These are phyloP conservation scores for Burhinus oedicnemus DNA, from an alignment of 2,113 vertebrate genomes.

Conservation along the genomic window DNA sequence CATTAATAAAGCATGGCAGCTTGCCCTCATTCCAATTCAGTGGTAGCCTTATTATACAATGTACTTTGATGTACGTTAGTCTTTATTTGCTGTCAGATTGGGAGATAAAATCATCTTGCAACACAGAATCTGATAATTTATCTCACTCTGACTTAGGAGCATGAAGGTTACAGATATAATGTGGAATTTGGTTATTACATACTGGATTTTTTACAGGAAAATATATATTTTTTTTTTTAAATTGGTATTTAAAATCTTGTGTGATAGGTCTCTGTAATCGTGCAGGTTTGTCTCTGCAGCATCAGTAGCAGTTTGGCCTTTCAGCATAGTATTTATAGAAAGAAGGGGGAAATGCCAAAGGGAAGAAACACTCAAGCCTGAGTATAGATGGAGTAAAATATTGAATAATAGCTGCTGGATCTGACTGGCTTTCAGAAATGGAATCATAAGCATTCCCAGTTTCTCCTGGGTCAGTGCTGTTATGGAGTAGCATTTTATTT, in stretches of 20 bases:
- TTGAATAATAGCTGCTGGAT: not conserved
- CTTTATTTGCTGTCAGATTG: not conserved
- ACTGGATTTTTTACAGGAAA: not conserved
- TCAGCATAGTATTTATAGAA: not conserved
- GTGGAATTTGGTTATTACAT: not conserved
- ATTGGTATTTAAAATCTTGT: not conserved
- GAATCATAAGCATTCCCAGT: not conserved
- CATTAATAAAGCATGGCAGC: slow-evolving; percentile 14
- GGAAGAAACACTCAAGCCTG: not conserved
- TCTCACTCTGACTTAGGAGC: not conserved
- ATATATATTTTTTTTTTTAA: not conserved
- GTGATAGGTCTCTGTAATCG: not conserved
- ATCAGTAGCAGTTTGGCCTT: not conserved
- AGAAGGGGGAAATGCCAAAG: not conserved
- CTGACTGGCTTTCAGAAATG: not conserved
- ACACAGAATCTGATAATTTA: not conserved
- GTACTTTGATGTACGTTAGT: not conserved
- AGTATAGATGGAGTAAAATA: not conserved
- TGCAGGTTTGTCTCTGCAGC: not conserved
- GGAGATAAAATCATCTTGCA: not conserved
- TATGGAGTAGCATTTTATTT: not conserved
- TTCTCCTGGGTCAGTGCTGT: not conserved
- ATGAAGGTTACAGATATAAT: not conserved
- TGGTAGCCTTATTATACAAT: not conserved
- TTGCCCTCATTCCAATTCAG: not conserved